A percentile compares a stretch with the other conserved stretches of the same genome.
Evolutionary conservation across 2,888 invertebrate species (phyloP).

Genomic region (Drosophila fungiperda): DNA sequence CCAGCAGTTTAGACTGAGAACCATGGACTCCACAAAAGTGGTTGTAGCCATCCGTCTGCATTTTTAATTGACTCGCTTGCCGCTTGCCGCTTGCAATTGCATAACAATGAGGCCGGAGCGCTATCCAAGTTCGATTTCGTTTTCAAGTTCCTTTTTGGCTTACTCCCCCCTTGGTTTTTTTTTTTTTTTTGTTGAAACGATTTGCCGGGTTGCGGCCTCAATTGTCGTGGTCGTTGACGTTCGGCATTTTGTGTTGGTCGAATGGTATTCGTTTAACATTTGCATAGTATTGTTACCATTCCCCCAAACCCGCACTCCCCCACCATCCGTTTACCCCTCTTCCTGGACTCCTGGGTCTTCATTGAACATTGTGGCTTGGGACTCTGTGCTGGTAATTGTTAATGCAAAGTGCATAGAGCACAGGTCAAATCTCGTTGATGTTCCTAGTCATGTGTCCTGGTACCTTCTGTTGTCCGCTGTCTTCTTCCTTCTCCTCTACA

Average conservation of each 20-base stretch:
- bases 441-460: slow-evolving; percentile 15
- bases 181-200: neutral
- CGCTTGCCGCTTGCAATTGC: slow-evolving; percentile 64
- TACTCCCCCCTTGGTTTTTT: neutral
- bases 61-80: slow-evolving; percentile 72
- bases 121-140: slow-evolving; percentile 49
- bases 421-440: slow-evolving; percentile 52
- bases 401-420: slow-evolving; percentile 73
- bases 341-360: neutral
- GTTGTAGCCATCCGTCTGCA: slow-evolving; percentile 8
- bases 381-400: slow-evolving; percentile 65
- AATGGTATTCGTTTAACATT: slow-evolving; percentile 39
- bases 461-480: slow-evolving; percentile 4
- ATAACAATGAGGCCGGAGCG: slow-evolving; percentile 68
- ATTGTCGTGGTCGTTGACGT: slow-evolving; percentile 69
- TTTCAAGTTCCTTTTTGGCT: slow-evolving; percentile 18
- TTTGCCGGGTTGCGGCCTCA: slow-evolving; percentile 72
- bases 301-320: too few species aligned
- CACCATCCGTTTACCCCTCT: neutral
- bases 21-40: slow-evolving; percentile 7
- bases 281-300: slow-evolving; percentile 14
- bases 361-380: slow-evolving; percentile 7
- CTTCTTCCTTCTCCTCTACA: slow-evolving; percentile 4
- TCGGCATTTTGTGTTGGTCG: slow-evolving; percentile 36
- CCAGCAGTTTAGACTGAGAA: slow-evolving; percentile 34